These are phyloP conservation scores for Heliconius congener DNA, from an alignment of 1,140 invertebrate species.

Conservation along the genomic window DNA sequence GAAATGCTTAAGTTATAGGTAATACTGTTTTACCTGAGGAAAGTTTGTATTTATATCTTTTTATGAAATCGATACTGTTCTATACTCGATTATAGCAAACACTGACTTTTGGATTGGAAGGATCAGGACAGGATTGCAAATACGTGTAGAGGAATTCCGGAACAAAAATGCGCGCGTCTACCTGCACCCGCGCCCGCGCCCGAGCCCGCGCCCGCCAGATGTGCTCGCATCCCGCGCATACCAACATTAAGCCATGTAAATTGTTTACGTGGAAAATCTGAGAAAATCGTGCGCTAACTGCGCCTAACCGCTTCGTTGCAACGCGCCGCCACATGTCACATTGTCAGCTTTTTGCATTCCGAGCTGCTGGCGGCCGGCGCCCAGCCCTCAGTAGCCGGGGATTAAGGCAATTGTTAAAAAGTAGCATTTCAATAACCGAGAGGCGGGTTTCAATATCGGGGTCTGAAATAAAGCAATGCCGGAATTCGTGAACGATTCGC, in stretches of 20 bases:
- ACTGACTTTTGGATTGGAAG: slow-evolving; percentile 30
- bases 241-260: slow-evolving; percentile 66
- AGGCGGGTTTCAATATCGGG: slow-evolving; percentile 23
- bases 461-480: slow-evolving; percentile 38
- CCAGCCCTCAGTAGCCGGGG: slow-evolving; percentile 41
- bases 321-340: slow-evolving; percentile 54
- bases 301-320: slow-evolving; percentile 45
- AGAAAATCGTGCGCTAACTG: slow-evolving; percentile 70
- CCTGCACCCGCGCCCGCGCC: slow-evolving; percentile 55
- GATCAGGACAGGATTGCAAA: slow-evolving; percentile 68
- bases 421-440: slow-evolving; percentile 22
- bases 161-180: slow-evolving; percentile 74
- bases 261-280: slow-evolving; percentile 76
- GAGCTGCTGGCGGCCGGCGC: slow-evolving; percentile 37
- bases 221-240: slow-evolving; percentile 52
- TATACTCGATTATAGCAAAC: slow-evolving; percentile 32
- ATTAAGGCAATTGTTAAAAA: slow-evolving; percentile 53
- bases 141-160: slow-evolving; percentile 74
- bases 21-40: neutral
- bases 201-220: slow-evolving; percentile 59
- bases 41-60: neutral
- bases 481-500: slow-evolving; percentile 64
- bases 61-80: slow-evolving; percentile 32
- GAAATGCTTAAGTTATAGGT: neutral
- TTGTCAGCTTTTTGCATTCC: slow-evolving; percentile 64